Evolutionary conservation across 1,140 invertebrate species (phyloP).

Genomic region (Anastatus disparis): DNA sequence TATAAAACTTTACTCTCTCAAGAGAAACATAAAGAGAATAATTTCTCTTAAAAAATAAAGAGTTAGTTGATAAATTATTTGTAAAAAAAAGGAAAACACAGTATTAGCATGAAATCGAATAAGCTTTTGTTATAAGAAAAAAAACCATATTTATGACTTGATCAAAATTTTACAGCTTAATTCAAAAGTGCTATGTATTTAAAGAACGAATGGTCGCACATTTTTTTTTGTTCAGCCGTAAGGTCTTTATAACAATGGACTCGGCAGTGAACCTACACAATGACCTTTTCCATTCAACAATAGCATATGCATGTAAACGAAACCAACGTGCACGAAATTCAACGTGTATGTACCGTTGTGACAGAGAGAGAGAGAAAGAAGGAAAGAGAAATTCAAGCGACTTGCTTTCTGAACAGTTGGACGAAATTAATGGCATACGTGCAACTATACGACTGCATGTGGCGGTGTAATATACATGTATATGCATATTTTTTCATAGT

Average conservation of each 20-base stretch:
- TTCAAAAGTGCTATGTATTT: background rate
- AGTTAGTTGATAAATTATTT: too few relatives aligned
- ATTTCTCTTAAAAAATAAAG: too few relatives aligned
- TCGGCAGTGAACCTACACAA: too few relatives aligned
- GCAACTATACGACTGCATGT: background rate
- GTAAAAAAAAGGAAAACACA: too few relatives aligned
- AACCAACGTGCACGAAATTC: background rate
- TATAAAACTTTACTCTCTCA: too few relatives aligned
- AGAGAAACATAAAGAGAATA: too few relatives aligned
- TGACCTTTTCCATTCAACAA: too few relatives aligned
- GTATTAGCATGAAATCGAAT: too few relatives aligned
- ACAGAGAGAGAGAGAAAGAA: too few relatives aligned
- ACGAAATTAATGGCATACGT: constrained; percentile 34
- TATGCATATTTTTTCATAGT: too few relatives aligned
- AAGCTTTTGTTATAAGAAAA: background rate
- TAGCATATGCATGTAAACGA: background rate
- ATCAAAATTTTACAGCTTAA: background rate
- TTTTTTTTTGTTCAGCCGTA: background rate
- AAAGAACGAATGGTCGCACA: background rate
- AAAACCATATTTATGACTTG: constrained; percentile 4
- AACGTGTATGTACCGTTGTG: too few relatives aligned
- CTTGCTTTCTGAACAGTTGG: background rate
- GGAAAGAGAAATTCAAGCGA: background rate
- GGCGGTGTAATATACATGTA: too few relatives aligned
- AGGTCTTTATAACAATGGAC: constrained; percentile 15